Evolutionary conservation across 2,113 vertebrate species (phyloP).

Genomic region (Colossoma macropomum): DNA sequence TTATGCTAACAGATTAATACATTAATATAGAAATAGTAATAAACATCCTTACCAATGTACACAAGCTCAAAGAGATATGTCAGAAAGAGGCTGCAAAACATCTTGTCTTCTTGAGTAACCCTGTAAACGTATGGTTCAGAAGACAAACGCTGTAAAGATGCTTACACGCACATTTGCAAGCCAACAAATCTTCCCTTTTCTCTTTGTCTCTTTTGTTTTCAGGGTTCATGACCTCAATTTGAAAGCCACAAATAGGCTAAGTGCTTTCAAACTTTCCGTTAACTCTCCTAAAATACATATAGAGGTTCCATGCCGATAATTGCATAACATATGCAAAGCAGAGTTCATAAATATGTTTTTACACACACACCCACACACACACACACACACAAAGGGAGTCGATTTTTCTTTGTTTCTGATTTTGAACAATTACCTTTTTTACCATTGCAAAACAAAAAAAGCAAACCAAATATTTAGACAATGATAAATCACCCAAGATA

Average conservation of each 20-base stretch:
- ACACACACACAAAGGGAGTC: too few relatives aligned
- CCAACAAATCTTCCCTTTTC: neutral
- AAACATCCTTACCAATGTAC: constrained; percentile 9
- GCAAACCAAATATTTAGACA: too few relatives aligned
- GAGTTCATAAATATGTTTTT: too few relatives aligned
- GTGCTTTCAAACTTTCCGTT: constrained; percentile 1
- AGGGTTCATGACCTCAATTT: constrained; percentile 1
- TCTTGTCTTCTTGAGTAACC: neutral
- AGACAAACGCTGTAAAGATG: neutral
- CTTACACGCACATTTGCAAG: neutral
- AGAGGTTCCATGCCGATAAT: neutral
- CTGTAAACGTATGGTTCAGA: neutral
- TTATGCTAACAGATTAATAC: neutral
- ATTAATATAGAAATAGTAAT: neutral
- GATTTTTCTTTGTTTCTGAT: too few relatives aligned
- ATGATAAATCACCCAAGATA: too few relatives aligned
- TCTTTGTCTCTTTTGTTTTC: neutral
- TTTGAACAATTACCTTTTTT: too few relatives aligned
- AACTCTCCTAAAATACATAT: neutral
- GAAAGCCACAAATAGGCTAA: constrained; percentile 6
- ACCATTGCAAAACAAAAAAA: too few relatives aligned
- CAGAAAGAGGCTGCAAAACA: neutral
- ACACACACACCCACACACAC: too few relatives aligned
- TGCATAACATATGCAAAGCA: neutral
- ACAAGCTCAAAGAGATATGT: neutral